Base-by-base conservation (phyloP, 2,113 vertebrate species). In the Columbina picui region DNA sequence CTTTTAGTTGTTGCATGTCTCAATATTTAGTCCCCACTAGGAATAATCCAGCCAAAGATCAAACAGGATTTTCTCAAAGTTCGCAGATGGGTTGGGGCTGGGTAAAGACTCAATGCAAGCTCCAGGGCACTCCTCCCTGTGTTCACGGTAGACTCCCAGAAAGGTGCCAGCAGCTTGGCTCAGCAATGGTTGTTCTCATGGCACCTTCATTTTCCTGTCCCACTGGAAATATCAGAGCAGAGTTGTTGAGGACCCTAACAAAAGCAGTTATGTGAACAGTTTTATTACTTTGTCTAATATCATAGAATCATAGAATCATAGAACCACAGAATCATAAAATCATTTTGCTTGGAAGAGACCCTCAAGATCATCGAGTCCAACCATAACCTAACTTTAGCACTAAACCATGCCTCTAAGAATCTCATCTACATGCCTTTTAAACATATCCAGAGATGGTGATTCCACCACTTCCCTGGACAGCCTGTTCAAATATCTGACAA, bases 91-190 rank as follows among this genome's bases (percentile, higher is more conserved):
- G 6, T 26, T 67, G 32, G 25, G 55, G 32, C 21, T 50, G 61
- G 21, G 5, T 49, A 21, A 43, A 53, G 49, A 27, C 10, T n/a
- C 2, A 1, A 4, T 19, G 10, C 22, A 59, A 75, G 11, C 29
- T 71, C 11, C 0, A 1, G 2, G 20, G 26, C 50, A 10, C 18
- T 79, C 32, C 64, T 7, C 79, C n/a, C 26, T 1, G 0, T 30
- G 20, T 32, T 87, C 38, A 22, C 3, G 5, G 36, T 21, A 30
- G 26, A 12, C 9, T 38, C 45, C 19, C 57, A 52, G n/a, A 7
- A 84, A 84, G 22, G 27, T 2, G 20, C 17, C 5, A 8, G 20
- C 34, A 78, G 22, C 47, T 26, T 67, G 61, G 25, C 34, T 71
- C 17, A 20, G n/a, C 2, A 2, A 20, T 1, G 0, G 9, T 1